These are phyloP conservation scores for Nyctibius bracteatus DNA, from an alignment of 2,113 vertebrate genomes.

Conservation along the genomic window DNA sequence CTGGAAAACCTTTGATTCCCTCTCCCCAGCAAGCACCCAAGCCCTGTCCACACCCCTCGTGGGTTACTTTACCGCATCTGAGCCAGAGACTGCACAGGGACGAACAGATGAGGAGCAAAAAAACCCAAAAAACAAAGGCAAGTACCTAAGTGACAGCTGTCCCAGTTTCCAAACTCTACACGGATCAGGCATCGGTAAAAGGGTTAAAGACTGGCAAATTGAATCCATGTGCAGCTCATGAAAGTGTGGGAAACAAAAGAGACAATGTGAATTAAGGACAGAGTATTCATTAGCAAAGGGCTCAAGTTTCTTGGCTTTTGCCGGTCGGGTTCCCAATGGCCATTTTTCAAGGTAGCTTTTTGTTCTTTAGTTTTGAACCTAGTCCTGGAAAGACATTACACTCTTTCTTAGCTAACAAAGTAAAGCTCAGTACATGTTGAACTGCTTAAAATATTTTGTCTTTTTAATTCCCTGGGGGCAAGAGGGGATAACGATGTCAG, in stretches of 20 bases:
- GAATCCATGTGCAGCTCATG: constrained; percentile 34
- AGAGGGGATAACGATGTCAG: not conserved
- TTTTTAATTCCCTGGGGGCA: not conserved
- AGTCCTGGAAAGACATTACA: constrained; percentile 8
- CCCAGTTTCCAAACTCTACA: not conserved
- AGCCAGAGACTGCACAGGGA: not conserved
- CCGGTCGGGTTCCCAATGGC: constrained; percentile 16
- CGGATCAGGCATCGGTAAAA: not conserved
- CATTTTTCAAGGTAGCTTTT: constrained; percentile 62
- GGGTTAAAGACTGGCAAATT: constrained; percentile 28
- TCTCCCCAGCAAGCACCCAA: not conserved
- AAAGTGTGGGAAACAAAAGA: constrained; percentile 53
- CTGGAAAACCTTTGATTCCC: not conserved
- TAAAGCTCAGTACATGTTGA: not conserved
- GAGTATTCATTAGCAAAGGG: constrained; percentile 41
- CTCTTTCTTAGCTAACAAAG: not conserved
- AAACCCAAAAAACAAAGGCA: not conserved
- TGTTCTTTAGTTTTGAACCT: constrained; percentile 23
- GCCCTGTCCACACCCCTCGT: not conserved
- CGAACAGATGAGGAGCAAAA: not conserved
- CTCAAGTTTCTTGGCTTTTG: constrained; percentile 62
- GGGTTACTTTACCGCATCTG: not conserved
- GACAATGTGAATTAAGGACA: constrained; percentile 58
- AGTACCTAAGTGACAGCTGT: not conserved
- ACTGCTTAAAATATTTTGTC: not conserved